phyloP scores from a whole-genome alignment of 2,888 invertebrate genomes.

The Synanthedon andrenaeformis region DNA sequence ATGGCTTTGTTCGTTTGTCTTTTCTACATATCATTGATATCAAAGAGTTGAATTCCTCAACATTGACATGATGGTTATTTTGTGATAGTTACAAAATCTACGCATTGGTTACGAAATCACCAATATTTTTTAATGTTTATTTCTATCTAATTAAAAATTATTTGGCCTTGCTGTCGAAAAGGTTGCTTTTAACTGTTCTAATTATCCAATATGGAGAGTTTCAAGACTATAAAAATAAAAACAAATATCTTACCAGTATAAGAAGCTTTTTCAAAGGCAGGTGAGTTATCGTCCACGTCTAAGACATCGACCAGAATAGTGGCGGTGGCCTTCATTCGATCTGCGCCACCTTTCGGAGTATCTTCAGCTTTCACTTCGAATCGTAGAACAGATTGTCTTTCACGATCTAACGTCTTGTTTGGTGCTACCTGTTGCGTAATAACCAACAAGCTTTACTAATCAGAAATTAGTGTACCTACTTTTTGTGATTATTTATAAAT shows the following conservation, averaged over 20 bases:
- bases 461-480: background rate
- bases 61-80: too few species aligned
- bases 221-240: too few species aligned
- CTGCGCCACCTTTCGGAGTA: slow-evolving; percentile 77
- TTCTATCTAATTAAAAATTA: too few species aligned
- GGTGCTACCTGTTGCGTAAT: slow-evolving; percentile 56
- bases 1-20: too few species aligned
- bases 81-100: too few species aligned
- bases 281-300: slow-evolving; percentile 85
- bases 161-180: too few species aligned
- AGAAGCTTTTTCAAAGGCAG: slow-evolving; percentile 72
- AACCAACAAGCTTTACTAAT: slow-evolving; percentile 2
- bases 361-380: slow-evolving; percentile 81
- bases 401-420: slow-evolving; percentile 79
- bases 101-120: too few species aligned
- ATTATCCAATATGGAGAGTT: too few species aligned
- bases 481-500: background rate
- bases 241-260: slow-evolving; percentile 57
- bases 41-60: too few species aligned
- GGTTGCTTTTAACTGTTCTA: too few species aligned
- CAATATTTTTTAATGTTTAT: too few species aligned
- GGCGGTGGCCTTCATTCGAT: slow-evolving; percentile 74
- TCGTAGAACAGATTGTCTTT: slow-evolving; percentile 76
- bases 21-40: too few species aligned
- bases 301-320: slow-evolving; percentile 76